phyloP scores from a whole-genome alignment of 2,797 vertebrate species.

The Champsocephalus esox region DNA sequence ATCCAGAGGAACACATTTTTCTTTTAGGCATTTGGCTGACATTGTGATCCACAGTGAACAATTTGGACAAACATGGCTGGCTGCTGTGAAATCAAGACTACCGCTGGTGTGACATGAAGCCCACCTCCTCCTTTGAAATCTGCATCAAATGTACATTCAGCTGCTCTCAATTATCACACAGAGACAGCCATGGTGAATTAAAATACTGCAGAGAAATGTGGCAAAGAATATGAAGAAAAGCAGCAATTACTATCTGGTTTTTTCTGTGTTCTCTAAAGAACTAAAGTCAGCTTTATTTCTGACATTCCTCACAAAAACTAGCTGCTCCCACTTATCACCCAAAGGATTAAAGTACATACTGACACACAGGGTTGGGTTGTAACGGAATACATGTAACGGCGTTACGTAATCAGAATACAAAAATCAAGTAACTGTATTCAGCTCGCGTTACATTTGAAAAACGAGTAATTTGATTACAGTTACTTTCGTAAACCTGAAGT shows the following conservation, averaged over 20 bases:
- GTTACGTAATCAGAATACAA: no score
- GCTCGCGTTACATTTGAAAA: no score
- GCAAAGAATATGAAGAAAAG: conserved; percentile 14
- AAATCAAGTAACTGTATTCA: no score
- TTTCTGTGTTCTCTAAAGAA: conserved; percentile 32
- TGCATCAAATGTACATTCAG: conserved; percentile 20
- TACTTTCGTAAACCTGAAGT: no score
- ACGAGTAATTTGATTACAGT: no score
- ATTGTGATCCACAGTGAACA: conserved; percentile 7
- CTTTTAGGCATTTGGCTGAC: conserved; percentile 12
- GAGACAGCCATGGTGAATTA: conserved; percentile 22
- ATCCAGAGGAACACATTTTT: conserved; percentile 12
- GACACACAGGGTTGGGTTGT: neutral
- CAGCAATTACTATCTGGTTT: conserved; percentile 40
- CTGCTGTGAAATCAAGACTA: conserved; percentile 41
- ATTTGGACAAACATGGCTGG: neutral
- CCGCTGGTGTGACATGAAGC: conserved; percentile 29
- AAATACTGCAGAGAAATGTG: conserved; percentile 18
- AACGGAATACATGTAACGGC: no score
- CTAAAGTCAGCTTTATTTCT: conserved; percentile 41
- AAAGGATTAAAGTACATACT: conserved; percentile 48
- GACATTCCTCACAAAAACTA: conserved; percentile 49
- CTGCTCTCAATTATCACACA: conserved; percentile 37
- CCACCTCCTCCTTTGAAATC: conserved; percentile 45
- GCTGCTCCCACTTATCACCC: conserved; percentile 46